Evolutionary conservation across 2,797 vertebrate genomes (phyloP).

Genomic region (Diglossa cyanea): DNA sequence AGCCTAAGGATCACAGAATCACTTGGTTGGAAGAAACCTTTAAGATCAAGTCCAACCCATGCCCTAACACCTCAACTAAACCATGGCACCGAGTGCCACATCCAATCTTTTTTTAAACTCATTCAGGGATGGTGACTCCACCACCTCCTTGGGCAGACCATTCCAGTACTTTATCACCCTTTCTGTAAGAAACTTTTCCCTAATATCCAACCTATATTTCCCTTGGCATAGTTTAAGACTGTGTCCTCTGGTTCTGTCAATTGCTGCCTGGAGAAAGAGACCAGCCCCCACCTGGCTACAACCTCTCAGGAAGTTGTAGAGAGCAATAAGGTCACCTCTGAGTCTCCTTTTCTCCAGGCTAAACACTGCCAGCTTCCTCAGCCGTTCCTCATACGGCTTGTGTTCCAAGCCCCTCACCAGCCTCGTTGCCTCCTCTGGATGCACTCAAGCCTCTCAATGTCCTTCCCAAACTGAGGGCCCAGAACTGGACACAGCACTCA

Average conservation of each 20-base stretch:
- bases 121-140: neutral
- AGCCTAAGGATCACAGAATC: neutral
- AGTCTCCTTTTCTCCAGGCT: neutral
- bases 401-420: neutral
- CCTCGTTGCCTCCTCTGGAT: fast-evolving
- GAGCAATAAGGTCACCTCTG: neutral
- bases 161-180: neutral
- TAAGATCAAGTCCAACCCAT: neutral
- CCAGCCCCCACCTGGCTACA: neutral
- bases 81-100: neutral
- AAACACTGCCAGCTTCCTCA: neutral
- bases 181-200: neutral
- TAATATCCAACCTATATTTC: neutral
- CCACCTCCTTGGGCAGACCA: neutral
- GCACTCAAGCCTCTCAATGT: fast-evolving
- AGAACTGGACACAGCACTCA: neutral
- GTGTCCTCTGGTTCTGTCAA: neutral
- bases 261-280: neutral
- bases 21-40: neutral
- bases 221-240: fast-evolving
- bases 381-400: neutral
- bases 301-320: neutral
- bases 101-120: neutral
- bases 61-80: neutral
- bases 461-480: neutral